Evolutionary conservation across 2,113 vertebrate species (phyloP).

Genomic region (Oryzias melastigma): DNA sequence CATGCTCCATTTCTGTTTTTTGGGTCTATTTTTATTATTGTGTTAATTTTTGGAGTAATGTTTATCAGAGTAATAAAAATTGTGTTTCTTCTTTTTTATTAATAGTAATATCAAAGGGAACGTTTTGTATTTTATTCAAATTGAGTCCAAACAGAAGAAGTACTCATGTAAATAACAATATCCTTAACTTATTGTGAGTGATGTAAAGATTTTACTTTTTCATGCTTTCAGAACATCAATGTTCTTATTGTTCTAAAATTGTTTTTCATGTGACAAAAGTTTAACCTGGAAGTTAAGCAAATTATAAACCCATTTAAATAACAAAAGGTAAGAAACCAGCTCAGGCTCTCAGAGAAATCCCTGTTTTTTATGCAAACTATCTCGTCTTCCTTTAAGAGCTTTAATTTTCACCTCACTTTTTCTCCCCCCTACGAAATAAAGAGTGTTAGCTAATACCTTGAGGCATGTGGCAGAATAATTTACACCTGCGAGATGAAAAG

Average conservation of each 20-base stretch:
- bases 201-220: background rate
- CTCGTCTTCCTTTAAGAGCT: slow-evolving; percentile 30
- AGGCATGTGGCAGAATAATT: slow-evolving; percentile 60
- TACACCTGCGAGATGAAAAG: slow-evolving; percentile 52
- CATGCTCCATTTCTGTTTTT: too few species aligned
- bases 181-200: too few species aligned
- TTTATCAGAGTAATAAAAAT: too few species aligned
- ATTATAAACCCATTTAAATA: slow-evolving; percentile 14
- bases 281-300: slow-evolving; percentile 6
- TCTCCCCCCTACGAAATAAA: slow-evolving; percentile 35
- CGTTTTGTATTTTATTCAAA: too few species aligned
- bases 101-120: too few species aligned
- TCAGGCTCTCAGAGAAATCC: slow-evolving; percentile 14
- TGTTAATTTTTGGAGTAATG: too few species aligned
- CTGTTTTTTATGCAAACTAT: slow-evolving; percentile 24
- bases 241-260: background rate
- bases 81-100: too few species aligned
- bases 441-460: slow-evolving; percentile 56
- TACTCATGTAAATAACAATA: too few species aligned
- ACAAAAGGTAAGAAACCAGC: slow-evolving; percentile 14
- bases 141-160: too few species aligned
- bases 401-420: slow-evolving; percentile 61
- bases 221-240: background rate
- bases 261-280: background rate
- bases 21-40: too few species aligned